phyloP scores from a whole-genome alignment of 2,888 invertebrate genomes.

The Phortica magna region DNA sequence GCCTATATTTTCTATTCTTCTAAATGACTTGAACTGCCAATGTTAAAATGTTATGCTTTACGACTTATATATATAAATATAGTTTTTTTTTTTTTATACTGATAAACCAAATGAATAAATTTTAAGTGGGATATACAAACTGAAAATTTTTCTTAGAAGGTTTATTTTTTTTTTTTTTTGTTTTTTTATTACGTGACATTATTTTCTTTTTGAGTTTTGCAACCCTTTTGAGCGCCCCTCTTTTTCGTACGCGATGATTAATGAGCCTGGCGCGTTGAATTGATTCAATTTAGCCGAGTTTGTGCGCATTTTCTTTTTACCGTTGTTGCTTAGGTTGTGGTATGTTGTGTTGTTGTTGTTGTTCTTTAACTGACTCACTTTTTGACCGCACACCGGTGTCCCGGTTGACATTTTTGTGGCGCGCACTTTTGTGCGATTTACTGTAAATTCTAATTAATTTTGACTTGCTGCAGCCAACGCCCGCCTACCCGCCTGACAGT shows the following conservation, averaged over 20 bases:
- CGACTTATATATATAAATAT: no score
- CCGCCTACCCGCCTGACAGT: slow-evolving; percentile 27
- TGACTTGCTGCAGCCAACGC: slow-evolving; percentile 58
- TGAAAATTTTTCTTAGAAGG: no score
- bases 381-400: slow-evolving; percentile 59
- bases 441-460: slow-evolving; percentile 69
- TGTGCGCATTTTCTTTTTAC: neutral
- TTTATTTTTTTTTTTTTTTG: no score
- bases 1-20: neutral
- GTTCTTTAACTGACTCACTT: slow-evolving; percentile 41
- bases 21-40: neutral
- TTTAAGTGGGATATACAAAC: no score
- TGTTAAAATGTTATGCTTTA: neutral
- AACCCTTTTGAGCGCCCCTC: slow-evolving; percentile 1
- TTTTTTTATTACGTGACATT: no score
- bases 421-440: slow-evolving; percentile 38
- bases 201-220: neutral
- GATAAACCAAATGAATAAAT: no score
- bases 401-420: slow-evolving; percentile 40
- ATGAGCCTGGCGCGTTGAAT: slow-evolving; percentile 21
- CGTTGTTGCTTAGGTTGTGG: slow-evolving; percentile 13
- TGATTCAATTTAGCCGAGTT: slow-evolving; percentile 18
- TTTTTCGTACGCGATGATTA: slow-evolving; percentile 24
- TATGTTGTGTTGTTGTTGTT: slow-evolving; percentile 27
- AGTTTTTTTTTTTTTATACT: no score